Conservation (phyloP, 2,888 invertebrate genomes). For the Leptinotarsa tumamoca region DNA sequence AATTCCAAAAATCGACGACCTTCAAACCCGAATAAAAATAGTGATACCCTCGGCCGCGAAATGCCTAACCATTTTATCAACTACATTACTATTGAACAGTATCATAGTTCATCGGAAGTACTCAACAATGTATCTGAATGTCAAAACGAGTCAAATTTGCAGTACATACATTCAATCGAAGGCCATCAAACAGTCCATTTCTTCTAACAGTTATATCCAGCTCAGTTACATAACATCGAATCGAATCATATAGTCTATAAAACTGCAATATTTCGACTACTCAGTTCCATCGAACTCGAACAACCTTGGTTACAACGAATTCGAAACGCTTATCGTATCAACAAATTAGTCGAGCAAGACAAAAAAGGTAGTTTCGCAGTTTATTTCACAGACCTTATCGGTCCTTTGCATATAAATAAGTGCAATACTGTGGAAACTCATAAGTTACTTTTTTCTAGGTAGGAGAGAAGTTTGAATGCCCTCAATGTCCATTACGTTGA, state of each 20-base stretch:
- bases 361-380: background rate
- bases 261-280: conserved; percentile 1
- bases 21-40: too few species aligned
- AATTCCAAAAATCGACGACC: too few species aligned
- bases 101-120: too few species aligned
- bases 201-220: background rate
- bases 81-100: too few species aligned
- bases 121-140: background rate
- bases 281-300: background rate
- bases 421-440: too few species aligned
- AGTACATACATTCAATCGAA: background rate
- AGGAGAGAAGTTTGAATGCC: background rate
- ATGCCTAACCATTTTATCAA: too few species aligned
- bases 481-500: too few species aligned
- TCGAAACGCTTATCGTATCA: background rate
- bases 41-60: too few species aligned
- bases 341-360: background rate
- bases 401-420: too few species aligned
- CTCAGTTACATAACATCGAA: conserved; percentile 1
- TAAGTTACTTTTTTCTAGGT: background rate
- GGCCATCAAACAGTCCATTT: background rate
- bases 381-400: background rate
- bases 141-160: background rate
- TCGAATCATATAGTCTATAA: background rate
- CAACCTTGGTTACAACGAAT: background rate